Evolutionary conservation across 2,113 vertebrate species (phyloP).

Genomic region (Perca flavescens): DNA sequence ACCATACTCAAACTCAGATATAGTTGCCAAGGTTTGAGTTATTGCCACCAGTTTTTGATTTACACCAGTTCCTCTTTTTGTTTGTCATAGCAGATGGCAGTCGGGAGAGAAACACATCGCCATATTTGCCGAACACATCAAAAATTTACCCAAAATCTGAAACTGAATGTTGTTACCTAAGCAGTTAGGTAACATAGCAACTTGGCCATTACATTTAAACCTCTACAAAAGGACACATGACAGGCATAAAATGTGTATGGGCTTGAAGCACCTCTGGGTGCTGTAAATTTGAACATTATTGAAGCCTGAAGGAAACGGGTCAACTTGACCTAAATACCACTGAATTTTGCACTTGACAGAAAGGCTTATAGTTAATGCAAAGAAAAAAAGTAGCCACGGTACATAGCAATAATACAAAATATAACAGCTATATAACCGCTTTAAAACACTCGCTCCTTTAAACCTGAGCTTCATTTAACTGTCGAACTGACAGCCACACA

Average conservation of each 20-base stretch:
- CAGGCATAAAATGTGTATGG: conserved; percentile 1
- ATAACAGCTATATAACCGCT: conserved; percentile 58
- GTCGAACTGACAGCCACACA: conserved; percentile 68
- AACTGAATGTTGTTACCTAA: not conserved
- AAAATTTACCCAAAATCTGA: too few relatives aligned
- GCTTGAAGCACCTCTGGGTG: conserved; percentile 30
- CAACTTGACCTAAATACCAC: conserved; percentile 51
- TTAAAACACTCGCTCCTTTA: conserved; percentile 70
- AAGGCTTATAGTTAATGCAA: conserved; percentile 64
- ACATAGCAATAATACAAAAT: conserved; percentile 66
- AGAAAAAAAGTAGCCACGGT: conserved; percentile 28
- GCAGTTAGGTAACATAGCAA: conserved; percentile 8
- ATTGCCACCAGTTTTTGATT: too few relatives aligned
- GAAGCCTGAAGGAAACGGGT: conserved; percentile 56
- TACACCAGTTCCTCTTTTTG: too few relatives aligned
- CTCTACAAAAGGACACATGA: conserved; percentile 37
- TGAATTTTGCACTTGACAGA: conserved; percentile 58
- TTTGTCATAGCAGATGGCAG: too few relatives aligned
- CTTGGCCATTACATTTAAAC: conserved; percentile 36
- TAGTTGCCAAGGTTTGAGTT: too few relatives aligned
- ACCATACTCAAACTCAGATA: too few relatives aligned
- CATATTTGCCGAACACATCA: too few relatives aligned
- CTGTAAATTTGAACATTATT: conserved; percentile 38
- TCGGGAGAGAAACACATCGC: too few relatives aligned
- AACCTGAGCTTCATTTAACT: conserved; percentile 71